phyloP scores from a whole-genome alignment of 2,113 vertebrate species.

The human region GRCh38 chr7:110084501-110085000 shows the following conservation, averaged over 20 bases:
- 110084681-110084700: neutral
- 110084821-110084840: neutral
- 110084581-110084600: neutral
- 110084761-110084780: neutral
- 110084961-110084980: neutral
- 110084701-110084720: neutral
- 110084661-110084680: neutral
- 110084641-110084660: neutral
- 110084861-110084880: neutral
- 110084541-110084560: neutral
- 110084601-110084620: neutral
- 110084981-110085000: constrained; percentile 4
- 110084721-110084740: neutral
- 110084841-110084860: neutral
- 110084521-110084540: neutral
- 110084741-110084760: neutral
- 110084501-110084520: neutral
- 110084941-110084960: neutral
- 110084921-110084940: neutral
- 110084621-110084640: neutral
- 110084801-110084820: neutral
- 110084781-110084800: neutral
- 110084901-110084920: neutral
- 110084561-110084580: neutral
- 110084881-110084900: neutral